Evolutionary conservation across 1,140 invertebrate genomes (phyloP), one percentile per base, ranked within the genome.

Genomic region (Drosophila cardini): DNA sequence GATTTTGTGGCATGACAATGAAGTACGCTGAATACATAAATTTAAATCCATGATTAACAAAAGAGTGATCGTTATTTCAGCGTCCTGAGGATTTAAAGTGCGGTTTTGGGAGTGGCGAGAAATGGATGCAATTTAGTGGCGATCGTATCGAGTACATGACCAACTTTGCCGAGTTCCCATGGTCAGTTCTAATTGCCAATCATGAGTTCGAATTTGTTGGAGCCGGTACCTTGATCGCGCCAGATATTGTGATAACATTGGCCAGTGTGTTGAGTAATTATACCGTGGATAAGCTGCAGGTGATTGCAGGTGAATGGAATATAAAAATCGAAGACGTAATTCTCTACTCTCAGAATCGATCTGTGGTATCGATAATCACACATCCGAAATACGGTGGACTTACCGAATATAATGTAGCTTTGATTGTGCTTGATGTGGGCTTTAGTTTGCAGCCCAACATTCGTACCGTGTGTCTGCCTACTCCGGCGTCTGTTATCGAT

Each of bases 231-330:
- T 30, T 76, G 30, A 58, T 76, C 1, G 36, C 50, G 2, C 21
- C 16, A 1, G 11, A 42, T 2, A 42, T 61, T 52, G 61, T 72
- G 10, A 42, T 76, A 3, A 76, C 61, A 8, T 2, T 46, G 0
- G 38, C 21, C 4, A 26, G 16, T 7, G 18, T 61, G 4, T 13
- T 76, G 6, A 0, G 10, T 1, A 1, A 9, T 0, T 6, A 8
- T 7, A 7, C 2, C 4, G 0, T 0, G 0, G 2, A 34, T 0
- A 7, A 36, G 0, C 56, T 76, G 7, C 0, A 0, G 0, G 43
- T 75, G 4, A 8, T 30, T 6, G 72, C 72, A 4, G 72, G 72
- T 8, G 67, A 75, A 11, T 75, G 72, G 72, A 15, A 64, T 64
- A 6, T 26, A 8, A 1, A 13, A 0, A 42, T 0, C 11, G 8